A percentile compares a stretch with the other conserved stretches of the same genome.
Evolutionary conservation across 2,113 vertebrate genomes (phyloP).

Genomic region (Seriola quinqueradiata): DNA sequence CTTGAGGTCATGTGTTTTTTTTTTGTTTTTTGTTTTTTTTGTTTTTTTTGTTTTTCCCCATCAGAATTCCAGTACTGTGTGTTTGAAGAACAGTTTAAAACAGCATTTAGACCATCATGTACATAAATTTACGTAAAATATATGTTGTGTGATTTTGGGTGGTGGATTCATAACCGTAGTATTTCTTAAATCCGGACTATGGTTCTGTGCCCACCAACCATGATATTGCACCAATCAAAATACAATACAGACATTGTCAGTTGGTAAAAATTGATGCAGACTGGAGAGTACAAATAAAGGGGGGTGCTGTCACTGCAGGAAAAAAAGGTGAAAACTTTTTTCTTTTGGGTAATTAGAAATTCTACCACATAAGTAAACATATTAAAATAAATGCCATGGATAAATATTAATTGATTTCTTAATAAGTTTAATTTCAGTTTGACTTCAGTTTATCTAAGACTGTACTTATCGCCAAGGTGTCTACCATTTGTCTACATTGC

Average conservation of each 20-base stretch:
- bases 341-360: not conserved
- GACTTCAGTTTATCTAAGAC: not conserved
- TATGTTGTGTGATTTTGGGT: too few species aligned
- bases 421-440: not conserved
- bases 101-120: too few species aligned
- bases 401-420: not conserved
- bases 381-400: not conserved
- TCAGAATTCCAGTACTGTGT: too few species aligned
- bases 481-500: not conserved
- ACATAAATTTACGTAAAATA: too few species aligned
- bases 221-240: not conserved
- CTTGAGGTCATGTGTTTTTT: too few species aligned
- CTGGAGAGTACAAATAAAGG: not conserved
- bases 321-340: not conserved
- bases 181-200: too few species aligned
- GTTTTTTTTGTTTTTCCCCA: too few species aligned
- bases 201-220: not conserved
- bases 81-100: too few species aligned
- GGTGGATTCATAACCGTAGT: too few species aligned
- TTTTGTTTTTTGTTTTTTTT: too few species aligned
- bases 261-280: not conserved
- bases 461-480: not conserved
- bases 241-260: not conserved
- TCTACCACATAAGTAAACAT: not conserved
- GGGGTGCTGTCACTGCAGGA: too few species aligned